These are phyloP conservation scores for Drosophila pachea DNA, from an alignment of 1,140 invertebrate species.

Conservation along the genomic window DNA sequence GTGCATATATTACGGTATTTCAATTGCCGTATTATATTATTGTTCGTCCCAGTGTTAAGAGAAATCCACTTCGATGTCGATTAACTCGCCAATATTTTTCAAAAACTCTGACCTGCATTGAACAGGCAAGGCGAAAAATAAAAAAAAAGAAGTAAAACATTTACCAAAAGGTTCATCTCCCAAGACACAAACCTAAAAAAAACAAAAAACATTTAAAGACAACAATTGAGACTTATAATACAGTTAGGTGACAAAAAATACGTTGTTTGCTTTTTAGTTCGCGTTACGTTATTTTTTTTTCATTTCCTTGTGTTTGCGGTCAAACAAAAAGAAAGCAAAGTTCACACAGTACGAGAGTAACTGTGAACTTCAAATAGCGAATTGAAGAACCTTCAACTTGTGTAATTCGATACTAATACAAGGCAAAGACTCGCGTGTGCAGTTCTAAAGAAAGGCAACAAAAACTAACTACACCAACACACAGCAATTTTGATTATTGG, in stretches of 20 bases:
- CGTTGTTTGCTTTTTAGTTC: constrained; percentile 72
- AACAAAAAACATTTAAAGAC: constrained; percentile 22
- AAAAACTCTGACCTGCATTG: constrained; percentile 77
- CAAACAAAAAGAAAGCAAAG: constrained; percentile 27
- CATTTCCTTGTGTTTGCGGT: constrained; percentile 58
- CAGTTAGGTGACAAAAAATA: constrained; percentile 30
- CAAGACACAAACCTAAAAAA: constrained; percentile 6
- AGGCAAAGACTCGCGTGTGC: constrained; percentile 20
- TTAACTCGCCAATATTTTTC: constrained; percentile 77
- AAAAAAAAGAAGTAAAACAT: constrained; percentile 20
- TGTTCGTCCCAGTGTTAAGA: constrained; percentile 38
- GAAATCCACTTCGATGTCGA: constrained; percentile 77
- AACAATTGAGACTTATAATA: constrained; percentile 11
- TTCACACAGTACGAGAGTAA: constrained; percentile 44
- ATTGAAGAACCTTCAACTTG: constrained; percentile 5
- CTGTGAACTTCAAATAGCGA: constrained; percentile 25
- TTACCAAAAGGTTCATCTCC: not conserved
- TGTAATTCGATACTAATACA: constrained; percentile 19
- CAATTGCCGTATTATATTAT: constrained; percentile 24
- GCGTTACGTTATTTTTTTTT: constrained; percentile 62
- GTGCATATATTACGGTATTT: constrained; percentile 38
- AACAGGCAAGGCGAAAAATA: constrained; percentile 66
- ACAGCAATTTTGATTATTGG: constrained; percentile 68
- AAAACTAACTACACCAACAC: constrained; percentile 16
- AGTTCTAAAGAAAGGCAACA: constrained; percentile 33